Evolutionary conservation across 1,140 invertebrate genomes (phyloP).

Genomic region (Lepidurus packardi): DNA sequence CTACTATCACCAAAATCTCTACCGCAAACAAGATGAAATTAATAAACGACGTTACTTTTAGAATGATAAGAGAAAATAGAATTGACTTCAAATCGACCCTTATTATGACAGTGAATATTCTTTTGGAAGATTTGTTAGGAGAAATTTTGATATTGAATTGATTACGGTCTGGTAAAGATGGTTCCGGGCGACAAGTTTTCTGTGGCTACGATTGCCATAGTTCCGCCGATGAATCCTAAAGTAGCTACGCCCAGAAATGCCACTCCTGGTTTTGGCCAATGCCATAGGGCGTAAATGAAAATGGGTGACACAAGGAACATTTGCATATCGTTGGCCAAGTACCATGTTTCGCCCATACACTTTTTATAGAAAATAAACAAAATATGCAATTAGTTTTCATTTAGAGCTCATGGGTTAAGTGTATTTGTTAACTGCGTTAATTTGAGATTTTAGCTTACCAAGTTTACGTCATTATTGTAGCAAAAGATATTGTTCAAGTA

Average conservation of each 20-base stretch:
- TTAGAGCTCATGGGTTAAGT: not conserved
- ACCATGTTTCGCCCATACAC: slow-evolving; percentile 79
- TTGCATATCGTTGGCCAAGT: slow-evolving; percentile 73
- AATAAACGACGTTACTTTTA: not conserved
- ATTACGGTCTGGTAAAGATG: slow-evolving; percentile 30
- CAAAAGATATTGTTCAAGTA: slow-evolving; percentile 27
- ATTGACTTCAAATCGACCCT: too few species aligned
- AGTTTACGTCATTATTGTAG: not conserved
- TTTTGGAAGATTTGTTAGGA: not conserved
- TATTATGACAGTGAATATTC: not conserved
- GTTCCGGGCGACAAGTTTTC: slow-evolving; percentile 29
- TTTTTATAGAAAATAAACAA: slow-evolving; percentile 41
- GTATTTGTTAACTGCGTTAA: not conserved
- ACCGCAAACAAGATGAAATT: not conserved
- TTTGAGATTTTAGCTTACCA: not conserved
- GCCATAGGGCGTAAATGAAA: slow-evolving; percentile 56
- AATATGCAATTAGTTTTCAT: not conserved
- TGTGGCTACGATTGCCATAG: slow-evolving; percentile 33
- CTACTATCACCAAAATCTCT: not conserved
- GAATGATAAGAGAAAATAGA: too few species aligned
- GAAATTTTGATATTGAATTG: slow-evolving; percentile 33
- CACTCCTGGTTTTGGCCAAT: slow-evolving; percentile 35
- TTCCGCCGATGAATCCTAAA: slow-evolving; percentile 34
- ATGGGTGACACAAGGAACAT: slow-evolving; percentile 67
- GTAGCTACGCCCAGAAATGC: slow-evolving; percentile 34